These are phyloP conservation scores for Siniperca knerii DNA, from an alignment of 2,113 vertebrate genomes.

Conservation along the genomic window DNA sequence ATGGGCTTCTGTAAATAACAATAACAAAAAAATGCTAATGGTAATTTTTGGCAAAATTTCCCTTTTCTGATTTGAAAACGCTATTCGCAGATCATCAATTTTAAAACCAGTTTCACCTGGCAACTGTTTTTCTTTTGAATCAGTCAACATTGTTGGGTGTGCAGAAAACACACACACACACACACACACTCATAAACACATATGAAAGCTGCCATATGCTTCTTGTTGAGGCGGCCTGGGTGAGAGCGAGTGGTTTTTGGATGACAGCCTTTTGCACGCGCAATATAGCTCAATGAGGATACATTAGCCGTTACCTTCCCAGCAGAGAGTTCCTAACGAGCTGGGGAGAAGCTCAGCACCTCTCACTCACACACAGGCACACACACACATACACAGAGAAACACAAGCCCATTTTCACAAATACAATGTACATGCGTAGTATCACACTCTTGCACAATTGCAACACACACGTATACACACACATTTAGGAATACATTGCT, in stretches of 20 bases:
- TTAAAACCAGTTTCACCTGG: not conserved
- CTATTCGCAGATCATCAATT: not conserved
- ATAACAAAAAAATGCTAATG: not conserved
- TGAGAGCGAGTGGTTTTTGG: slow-evolving; percentile 71
- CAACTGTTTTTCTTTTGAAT: slow-evolving; percentile 6
- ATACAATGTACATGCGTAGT: not conserved
- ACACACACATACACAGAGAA: not conserved
- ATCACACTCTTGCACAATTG: not conserved
- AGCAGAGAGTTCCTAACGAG: slow-evolving; percentile 61
- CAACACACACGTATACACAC: slow-evolving; percentile 4
- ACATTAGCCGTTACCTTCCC: slow-evolving; percentile 58
- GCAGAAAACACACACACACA: slow-evolving; percentile 10
- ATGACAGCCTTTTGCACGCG: slow-evolving; percentile 61
- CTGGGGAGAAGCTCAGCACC: slow-evolving; percentile 32
- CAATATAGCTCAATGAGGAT: slow-evolving; percentile 64
- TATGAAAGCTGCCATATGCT: slow-evolving; percentile 54
- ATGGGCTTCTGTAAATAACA: slow-evolving; percentile 2
- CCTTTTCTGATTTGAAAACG: not conserved
- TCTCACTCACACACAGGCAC: slow-evolving; percentile 9
- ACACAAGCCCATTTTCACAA: not conserved
- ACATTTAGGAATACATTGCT: slow-evolving; percentile 15
- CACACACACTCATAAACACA: slow-evolving; percentile 30
- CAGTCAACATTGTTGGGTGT: slow-evolving; percentile 15
- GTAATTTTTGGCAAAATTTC: not conserved
- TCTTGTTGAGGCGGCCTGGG: slow-evolving; percentile 41